A percentile compares a stretch with the other conserved stretches of the same genome.
Conservation (phyloP, 1,140 invertebrate genomes). For the Tetragnatha versicolor region DNA sequence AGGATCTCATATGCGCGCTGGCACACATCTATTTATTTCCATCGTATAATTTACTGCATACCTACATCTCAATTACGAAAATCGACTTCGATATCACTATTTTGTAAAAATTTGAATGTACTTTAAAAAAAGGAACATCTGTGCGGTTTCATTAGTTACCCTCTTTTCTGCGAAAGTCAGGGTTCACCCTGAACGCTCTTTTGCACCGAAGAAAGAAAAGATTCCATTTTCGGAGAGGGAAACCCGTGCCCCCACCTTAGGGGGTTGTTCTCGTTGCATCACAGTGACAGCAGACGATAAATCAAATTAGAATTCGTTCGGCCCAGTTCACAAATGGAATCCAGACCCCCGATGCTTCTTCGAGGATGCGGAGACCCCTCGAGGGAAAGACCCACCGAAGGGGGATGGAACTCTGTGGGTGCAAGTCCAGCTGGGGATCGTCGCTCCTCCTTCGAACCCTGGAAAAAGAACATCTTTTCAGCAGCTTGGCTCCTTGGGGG, state of each 20-base stretch:
- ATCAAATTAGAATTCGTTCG: constrained; percentile 46
- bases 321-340: constrained; percentile 33
- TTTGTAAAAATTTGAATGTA: too few species aligned
- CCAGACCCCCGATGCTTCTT: constrained; percentile 1
- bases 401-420: constrained; percentile 26
- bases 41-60: too few species aligned
- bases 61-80: too few species aligned
- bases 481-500: background rate
- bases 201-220: too few species aligned
- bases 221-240: too few species aligned
- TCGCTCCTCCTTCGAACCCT: constrained; percentile 1
- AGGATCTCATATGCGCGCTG: too few species aligned
- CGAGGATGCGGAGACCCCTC: background rate
- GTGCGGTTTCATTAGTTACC: too few species aligned
- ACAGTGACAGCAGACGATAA: constrained; percentile 13
- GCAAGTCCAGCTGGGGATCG: constrained; percentile 31
- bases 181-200: too few species aligned
- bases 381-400: background rate
- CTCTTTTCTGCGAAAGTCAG: too few species aligned
- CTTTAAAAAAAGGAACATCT: too few species aligned
- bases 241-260: background rate
- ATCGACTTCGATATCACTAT: too few species aligned
- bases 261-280: background rate
- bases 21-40: too few species aligned
- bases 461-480: constrained; percentile 35